Evolutionary conservation across 2,888 invertebrate genomes (phyloP).

Genomic region (Dolomedes plantarius): DNA sequence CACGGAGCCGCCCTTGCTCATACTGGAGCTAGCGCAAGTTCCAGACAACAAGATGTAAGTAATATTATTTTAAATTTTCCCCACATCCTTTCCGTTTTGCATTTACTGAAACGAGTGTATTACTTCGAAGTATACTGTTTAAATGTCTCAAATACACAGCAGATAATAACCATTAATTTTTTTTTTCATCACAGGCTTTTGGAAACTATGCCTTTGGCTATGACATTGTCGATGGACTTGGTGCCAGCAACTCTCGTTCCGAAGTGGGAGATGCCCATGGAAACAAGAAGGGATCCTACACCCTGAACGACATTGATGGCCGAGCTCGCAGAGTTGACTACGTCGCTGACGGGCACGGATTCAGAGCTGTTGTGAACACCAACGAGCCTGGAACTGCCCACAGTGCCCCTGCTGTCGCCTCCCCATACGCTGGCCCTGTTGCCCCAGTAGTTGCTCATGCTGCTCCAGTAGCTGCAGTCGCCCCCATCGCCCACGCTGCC

Average conservation of each 20-base stretch:
- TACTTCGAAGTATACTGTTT: no score
- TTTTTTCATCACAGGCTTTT: neutral
- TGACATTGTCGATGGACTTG: neutral
- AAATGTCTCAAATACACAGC: no score
- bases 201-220: neutral
- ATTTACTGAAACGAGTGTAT: no score
- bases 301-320: neutral
- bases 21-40: conserved; percentile 60
- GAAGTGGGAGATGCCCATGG: neutral
- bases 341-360: neutral
- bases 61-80: no score
- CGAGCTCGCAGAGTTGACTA: neutral
- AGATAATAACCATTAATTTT: no score
- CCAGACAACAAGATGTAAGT: conserved; percentile 67
- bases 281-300: neutral
- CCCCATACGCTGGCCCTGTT: neutral
- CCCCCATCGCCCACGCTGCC: neutral
- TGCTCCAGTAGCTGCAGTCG: neutral
- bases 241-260: neutral
- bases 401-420: neutral
- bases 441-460: no score
- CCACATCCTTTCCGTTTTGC: no score
- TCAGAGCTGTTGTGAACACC: neutral
- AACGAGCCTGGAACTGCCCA: neutral
- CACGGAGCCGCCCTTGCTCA: neutral